phyloP scores from a whole-genome alignment of 2,797 vertebrate genomes.

The Sitta carolinensis region DNA sequence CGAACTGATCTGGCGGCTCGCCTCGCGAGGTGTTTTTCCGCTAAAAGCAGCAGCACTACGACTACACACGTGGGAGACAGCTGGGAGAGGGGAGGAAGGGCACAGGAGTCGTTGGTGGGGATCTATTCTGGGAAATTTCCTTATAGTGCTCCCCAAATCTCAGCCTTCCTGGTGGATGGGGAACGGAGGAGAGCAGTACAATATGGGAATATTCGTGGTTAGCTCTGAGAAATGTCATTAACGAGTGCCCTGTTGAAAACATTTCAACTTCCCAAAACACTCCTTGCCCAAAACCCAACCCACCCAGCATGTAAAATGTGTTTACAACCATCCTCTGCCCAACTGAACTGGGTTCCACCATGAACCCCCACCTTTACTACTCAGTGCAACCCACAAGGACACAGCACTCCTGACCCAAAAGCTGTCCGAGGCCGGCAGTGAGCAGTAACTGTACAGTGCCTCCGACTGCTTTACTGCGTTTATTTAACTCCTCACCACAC shows the following conservation, averaged over 20 bases:
- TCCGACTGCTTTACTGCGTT: slow-evolving; percentile 35
- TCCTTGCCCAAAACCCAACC: background rate
- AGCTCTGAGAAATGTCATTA: background rate
- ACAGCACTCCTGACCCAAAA: background rate
- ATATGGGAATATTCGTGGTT: fast-evolving
- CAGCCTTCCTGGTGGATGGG: background rate
- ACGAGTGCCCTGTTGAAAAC: background rate
- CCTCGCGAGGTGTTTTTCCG: background rate
- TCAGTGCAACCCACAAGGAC: background rate
- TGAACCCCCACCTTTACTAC: background rate
- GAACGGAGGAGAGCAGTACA: background rate
- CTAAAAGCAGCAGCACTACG: slow-evolving; percentile 27
- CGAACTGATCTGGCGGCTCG: slow-evolving; percentile 24
- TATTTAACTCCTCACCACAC: slow-evolving; percentile 61
- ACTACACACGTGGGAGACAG: background rate
- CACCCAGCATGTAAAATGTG: fast-evolving
- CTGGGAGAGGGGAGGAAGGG: background rate
- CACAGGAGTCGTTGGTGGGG: background rate
- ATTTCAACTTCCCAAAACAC: background rate
- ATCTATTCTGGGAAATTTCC: background rate
- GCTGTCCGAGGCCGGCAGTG: background rate
- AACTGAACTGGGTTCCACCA: background rate
- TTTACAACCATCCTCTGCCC: background rate
- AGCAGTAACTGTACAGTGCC: slow-evolving; percentile 17
- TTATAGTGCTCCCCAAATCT: background rate